phyloP scores from a whole-genome alignment of 2,113 vertebrate genomes.

The Eulacestoma nigropectus region DNA sequence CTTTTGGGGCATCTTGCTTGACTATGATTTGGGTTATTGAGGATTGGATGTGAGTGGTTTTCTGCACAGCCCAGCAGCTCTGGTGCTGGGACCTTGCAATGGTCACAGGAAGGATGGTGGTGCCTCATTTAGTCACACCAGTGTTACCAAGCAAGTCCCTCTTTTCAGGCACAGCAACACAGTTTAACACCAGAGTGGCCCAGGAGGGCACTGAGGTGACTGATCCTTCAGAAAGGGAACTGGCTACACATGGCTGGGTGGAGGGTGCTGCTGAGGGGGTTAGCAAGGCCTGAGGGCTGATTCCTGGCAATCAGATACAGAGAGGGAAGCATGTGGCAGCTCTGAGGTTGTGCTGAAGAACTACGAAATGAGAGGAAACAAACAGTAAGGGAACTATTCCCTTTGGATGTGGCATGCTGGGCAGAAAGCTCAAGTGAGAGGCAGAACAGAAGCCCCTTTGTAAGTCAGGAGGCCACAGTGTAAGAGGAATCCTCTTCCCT shows the following conservation, averaged over 20 bases:
- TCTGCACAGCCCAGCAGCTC: background rate
- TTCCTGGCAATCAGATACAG: background rate
- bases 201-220: background rate
- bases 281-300: background rate
- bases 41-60: background rate
- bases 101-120: background rate
- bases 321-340: background rate
- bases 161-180: background rate
- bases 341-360: background rate
- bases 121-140: background rate
- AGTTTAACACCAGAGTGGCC: background rate
- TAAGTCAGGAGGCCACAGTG: background rate
- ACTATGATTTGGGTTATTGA: background rate
- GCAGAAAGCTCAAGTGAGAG: background rate
- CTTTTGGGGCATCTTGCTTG: background rate
- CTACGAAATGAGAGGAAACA: background rate
- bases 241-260: background rate
- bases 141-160: background rate
- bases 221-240: background rate
- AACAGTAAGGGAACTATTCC: background rate
- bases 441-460: background rate
- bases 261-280: background rate
- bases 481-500: background rate
- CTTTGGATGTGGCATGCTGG: rapidly evolving
- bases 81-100: background rate